Evolutionary conservation across 2,888 invertebrate species (phyloP).

Genomic region (Heliconius ethilla): DNA sequence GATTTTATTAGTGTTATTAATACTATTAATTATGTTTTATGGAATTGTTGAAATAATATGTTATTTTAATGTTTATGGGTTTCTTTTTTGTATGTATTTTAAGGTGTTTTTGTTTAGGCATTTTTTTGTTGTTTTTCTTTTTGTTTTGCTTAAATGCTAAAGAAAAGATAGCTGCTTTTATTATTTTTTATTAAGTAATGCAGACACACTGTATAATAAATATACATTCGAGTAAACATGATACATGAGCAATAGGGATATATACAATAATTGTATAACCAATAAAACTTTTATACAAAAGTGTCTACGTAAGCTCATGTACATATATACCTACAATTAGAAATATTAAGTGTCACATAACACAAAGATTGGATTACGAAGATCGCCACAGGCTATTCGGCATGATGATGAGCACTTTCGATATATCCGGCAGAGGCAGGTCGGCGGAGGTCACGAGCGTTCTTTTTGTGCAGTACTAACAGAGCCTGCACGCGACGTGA

Average conservation of each 20-base stretch:
- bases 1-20: conserved; percentile 8
- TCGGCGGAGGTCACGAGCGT: conserved; percentile 73
- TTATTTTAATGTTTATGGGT: not conserved
- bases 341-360: conserved; percentile 52
- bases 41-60: not conserved
- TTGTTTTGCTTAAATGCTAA: not conserved
- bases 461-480: conserved; percentile 68
- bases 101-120: too few relatives aligned
- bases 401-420: conserved; percentile 73
- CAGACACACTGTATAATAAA: not conserved
- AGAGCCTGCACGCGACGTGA: conserved; percentile 67
- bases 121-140: not conserved
- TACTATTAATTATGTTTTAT: not conserved
- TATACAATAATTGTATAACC: conserved; percentile 10
- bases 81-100: not conserved
- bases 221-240: not conserved
- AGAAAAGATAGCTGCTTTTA: not conserved
- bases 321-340: conserved; percentile 49
- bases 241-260: not conserved
- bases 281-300: not conserved
- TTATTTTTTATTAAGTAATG: not conserved
- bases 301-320: conserved; percentile 40
- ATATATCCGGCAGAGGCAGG: conserved; percentile 79
- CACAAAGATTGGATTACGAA: conserved; percentile 50
- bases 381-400: conserved; percentile 47